Conservation (phyloP, 2,888 invertebrate species). For the Athalia cordata region DNA sequence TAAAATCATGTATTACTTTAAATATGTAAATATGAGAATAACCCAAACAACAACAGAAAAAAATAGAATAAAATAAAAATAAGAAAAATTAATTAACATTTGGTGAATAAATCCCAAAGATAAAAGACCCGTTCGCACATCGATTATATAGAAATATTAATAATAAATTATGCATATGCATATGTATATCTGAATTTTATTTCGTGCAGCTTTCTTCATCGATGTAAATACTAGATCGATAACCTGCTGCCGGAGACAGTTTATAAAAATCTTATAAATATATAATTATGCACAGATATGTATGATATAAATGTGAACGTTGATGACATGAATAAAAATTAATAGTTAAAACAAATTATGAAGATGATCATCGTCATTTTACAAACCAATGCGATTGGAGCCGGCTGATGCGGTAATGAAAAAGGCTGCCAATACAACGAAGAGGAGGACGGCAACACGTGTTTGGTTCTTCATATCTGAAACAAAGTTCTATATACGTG, state of each 20-base stretch:
- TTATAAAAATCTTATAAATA: too few relatives aligned
- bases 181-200: too few relatives aligned
- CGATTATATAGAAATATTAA: too few relatives aligned
- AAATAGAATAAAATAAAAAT: not conserved
- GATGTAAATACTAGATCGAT: not conserved
- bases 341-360: slow-evolving; percentile 41
- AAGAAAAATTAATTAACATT: slow-evolving; percentile 15
- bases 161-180: too few relatives aligned
- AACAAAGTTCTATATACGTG: slow-evolving; percentile 31
- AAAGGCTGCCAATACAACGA: slow-evolving; percentile 51
- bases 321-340: not conserved
- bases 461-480: slow-evolving; percentile 53
- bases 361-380: not conserved
- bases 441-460: slow-evolving; percentile 55
- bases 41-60: too few relatives aligned
- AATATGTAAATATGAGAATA: not conserved
- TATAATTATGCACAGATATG: too few relatives aligned
- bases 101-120: not conserved
- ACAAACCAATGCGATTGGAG: slow-evolving; percentile 56
- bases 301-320: not conserved
- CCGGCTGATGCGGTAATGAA: slow-evolving; percentile 51
- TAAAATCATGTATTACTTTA: not conserved
- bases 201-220: slow-evolving; percentile 7
- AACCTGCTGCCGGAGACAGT: not conserved
- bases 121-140: too few relatives aligned